Conservation (phyloP, 2,797 vertebrate genomes). For the Amblyopsis hoosieri region DNA sequence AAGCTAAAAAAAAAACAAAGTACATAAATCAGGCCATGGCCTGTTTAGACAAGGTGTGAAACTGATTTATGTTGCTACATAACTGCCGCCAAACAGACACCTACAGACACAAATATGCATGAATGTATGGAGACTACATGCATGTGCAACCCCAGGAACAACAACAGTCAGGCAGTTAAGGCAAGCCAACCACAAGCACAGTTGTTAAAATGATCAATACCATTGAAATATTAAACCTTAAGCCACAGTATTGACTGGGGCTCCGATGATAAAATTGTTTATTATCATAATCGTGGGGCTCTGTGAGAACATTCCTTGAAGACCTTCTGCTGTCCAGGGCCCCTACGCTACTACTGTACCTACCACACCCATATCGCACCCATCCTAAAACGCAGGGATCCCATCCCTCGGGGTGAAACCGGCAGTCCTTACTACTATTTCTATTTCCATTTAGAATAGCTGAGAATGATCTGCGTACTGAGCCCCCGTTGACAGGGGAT, state of each 20-base stretch:
- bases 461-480: constrained; percentile 47
- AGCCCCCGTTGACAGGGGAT: constrained; percentile 43
- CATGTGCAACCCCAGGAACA: constrained; percentile 19
- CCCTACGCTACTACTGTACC: constrained; percentile 15
- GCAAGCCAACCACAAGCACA: constrained; percentile 85
- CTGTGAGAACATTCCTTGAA: constrained; percentile 71
- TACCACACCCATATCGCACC: constrained; percentile 3
- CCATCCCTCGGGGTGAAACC: constrained; percentile 19
- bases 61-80: constrained; percentile 16
- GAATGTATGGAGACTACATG: constrained; percentile 12
- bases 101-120: constrained; percentile 21
- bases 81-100: constrained; percentile 14
- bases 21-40: constrained; percentile 13
- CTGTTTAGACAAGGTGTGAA: constrained; percentile 4
- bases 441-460: constrained; percentile 44
- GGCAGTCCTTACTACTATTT: constrained; percentile 51
- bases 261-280: constrained; percentile 97
- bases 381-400: constrained; percentile 42
- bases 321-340: constrained; percentile 42
- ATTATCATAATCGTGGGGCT: constrained; percentile 85
- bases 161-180: constrained; percentile 80
- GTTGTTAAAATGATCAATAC: constrained; percentile 96
- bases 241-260: constrained; percentile 94
- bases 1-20: constrained; percentile 14
- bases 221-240: constrained; percentile 97